Evolutionary conservation across 1,140 invertebrate genomes (phyloP), one percentile per base, ranked within the genome.

Genomic region (Epicauta chinensis): DNA sequence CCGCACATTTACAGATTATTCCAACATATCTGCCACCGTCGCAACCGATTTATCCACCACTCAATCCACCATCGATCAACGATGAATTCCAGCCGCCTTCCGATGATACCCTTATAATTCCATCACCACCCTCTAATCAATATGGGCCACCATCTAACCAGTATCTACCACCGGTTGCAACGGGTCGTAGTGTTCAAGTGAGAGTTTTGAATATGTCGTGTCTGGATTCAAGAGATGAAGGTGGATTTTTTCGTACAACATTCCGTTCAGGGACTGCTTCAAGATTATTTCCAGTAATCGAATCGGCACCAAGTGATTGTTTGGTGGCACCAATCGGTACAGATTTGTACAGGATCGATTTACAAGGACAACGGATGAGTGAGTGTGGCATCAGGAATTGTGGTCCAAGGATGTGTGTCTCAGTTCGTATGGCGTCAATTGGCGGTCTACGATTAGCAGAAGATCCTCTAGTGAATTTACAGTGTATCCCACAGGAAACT

Each of bases 401-500:
- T 51, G 63, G 51, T 14, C 38, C 16, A 45, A 68, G 73, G 55
- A 63, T 78, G 49, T 85, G 82, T 57, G 61, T 84, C 11, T 73
- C 72, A 2, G 17, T 85, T 1, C 69, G 82, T 32, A 81, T 85
- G 60, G 81, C 83, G 6, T 68, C 74, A 2, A 74, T 84, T 23
- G 52, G 68, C 6, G 81, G 80, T 1, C 62, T 86, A 29, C 76
- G 74, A 62, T 72, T 83, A n/a, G 75, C 74, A 0, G 76, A 81
- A 38, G 83, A 86, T 60, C 66, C 73, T 1, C 71, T 78, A 7
- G 69, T 85, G 9, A 79, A 77, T 15, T 68, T 86, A 23, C 75
- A 80, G 54, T 85, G 83, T 61, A 75, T 73, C 35, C 75, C 76
- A 0, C 81, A 82, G 51, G 77, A 83, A 14, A 72, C 73, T 32